phyloP scores from a whole-genome alignment of 2,797 vertebrate species.

The Pterois miles region DNA sequence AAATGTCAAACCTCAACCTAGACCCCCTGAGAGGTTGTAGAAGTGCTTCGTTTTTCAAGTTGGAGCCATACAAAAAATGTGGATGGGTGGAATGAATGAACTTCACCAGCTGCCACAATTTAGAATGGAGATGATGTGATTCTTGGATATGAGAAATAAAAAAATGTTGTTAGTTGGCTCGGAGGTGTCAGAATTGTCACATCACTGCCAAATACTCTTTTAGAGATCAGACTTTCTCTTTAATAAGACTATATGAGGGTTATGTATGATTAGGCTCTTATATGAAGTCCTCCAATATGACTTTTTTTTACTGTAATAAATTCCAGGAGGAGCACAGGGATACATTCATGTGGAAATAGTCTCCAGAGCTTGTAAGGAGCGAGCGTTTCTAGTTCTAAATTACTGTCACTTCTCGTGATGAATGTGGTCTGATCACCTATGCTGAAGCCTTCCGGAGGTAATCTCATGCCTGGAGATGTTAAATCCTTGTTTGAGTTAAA shows the following conservation, averaged over 20 bases:
- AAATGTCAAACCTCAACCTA: conserved; percentile 61
- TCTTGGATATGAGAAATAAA: conserved; percentile 39
- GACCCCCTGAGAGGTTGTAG: conserved; percentile 50
- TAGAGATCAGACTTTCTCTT: conserved; percentile 42
- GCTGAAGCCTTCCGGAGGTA: conserved; percentile 35
- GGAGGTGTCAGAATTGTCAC: conserved; percentile 46
- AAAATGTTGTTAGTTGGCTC: conserved; percentile 46
- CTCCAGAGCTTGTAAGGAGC: conserved; percentile 38
- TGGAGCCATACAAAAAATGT: conserved; percentile 51
- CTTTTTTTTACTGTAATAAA: conserved; percentile 28
- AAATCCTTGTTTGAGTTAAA: conserved; percentile 69
- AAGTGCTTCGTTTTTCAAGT: conserved; percentile 57
- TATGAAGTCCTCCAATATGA: conserved; percentile 26
- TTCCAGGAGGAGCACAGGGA: conserved; percentile 29
- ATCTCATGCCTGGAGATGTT: conserved; percentile 47
- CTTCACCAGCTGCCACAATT: conserved; percentile 51
- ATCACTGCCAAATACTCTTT: conserved; percentile 42
- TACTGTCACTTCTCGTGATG: conserved; percentile 25
- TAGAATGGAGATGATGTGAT: conserved; percentile 54
- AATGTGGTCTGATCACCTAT: conserved; percentile 39
- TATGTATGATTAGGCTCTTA: conserved; percentile 41
- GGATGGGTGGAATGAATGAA: conserved; percentile 54
- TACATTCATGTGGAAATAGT: conserved; percentile 46
- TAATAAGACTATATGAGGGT: conserved; percentile 15
- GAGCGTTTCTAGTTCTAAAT: conserved; percentile 23